These are phyloP conservation scores for Agelastica alni DNA, from an alignment of 2,888 invertebrate genomes.

Conservation along the genomic window DNA sequence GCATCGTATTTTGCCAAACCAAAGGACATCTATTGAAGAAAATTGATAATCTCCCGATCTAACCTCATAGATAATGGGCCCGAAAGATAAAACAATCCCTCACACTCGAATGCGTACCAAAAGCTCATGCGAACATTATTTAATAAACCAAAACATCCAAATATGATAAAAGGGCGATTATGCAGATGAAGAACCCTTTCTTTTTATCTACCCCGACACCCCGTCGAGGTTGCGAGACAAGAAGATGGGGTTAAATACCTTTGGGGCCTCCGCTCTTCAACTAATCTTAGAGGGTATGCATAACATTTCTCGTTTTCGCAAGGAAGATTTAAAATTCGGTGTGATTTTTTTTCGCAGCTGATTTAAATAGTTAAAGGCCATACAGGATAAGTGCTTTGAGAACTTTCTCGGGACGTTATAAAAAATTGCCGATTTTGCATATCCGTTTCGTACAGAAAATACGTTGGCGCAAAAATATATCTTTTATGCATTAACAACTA, in stretches of 20 bases:
- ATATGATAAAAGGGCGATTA: slow-evolving; percentile 52
- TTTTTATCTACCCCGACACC: slow-evolving; percentile 33
- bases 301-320: slow-evolving; percentile 34
- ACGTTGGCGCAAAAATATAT: background rate
- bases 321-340: slow-evolving; percentile 18
- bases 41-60: slow-evolving; percentile 40
- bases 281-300: slow-evolving; percentile 40
- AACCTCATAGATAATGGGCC: slow-evolving; percentile 38
- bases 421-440: slow-evolving; percentile 27
- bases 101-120: slow-evolving; percentile 44
- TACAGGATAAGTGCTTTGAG: slow-evolving; percentile 32
- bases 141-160: slow-evolving; percentile 47
- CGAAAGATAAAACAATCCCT: slow-evolving; percentile 46
- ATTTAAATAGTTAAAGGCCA: slow-evolving; percentile 30
- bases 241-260: slow-evolving; percentile 43
- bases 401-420: slow-evolving; percentile 19
- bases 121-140: slow-evolving; percentile 30
- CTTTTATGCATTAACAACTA: too few species aligned
- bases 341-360: slow-evolving; percentile 27
- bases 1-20: slow-evolving; percentile 24
- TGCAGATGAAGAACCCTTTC: slow-evolving; percentile 48
- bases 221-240: slow-evolving; percentile 41
- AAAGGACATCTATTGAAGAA: slow-evolving; percentile 30
- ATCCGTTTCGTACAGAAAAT: slow-evolving; percentile 7
- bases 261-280: slow-evolving; percentile 27